phyloP scores from a whole-genome alignment of 2,113 vertebrate species.

The Cyanoramphus novaezelandiae region DNA sequence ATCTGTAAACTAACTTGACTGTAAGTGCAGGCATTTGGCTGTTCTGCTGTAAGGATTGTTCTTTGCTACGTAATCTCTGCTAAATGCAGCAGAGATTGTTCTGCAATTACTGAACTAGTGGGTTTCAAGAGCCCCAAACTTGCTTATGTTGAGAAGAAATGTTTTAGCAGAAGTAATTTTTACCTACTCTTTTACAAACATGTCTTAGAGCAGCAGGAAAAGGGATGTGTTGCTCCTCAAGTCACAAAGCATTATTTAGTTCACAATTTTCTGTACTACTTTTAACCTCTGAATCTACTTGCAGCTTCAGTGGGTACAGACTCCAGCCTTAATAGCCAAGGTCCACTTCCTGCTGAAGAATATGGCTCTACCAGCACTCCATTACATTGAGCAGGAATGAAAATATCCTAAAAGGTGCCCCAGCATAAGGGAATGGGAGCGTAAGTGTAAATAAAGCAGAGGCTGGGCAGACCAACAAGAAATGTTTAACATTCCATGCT shows the following conservation, averaged over 20 bases:
- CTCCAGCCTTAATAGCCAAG: background rate
- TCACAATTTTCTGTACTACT: background rate
- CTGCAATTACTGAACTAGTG: background rate
- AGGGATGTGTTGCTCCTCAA: background rate
- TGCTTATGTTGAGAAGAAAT: background rate
- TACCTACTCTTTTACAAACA: background rate
- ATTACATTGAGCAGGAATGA: background rate
- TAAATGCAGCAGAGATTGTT: background rate
- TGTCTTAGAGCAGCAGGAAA: background rate
- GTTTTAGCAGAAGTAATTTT: background rate
- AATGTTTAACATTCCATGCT: constrained; percentile 82
- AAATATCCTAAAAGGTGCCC: constrained; percentile 59
- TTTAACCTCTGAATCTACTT: background rate
- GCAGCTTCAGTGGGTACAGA: background rate
- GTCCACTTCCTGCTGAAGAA: background rate
- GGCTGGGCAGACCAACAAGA: constrained; percentile 73
- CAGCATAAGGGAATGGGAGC: constrained; percentile 45
- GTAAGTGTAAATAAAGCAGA: constrained; percentile 76
- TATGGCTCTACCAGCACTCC: background rate
- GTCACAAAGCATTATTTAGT: background rate
- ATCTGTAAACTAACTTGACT: background rate
- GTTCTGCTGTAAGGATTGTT: background rate
- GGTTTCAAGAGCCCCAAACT: background rate
- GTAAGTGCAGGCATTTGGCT: background rate
- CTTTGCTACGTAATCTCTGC: background rate